Evolutionary conservation across 2,797 vertebrate species (phyloP).

Genomic region (Ibycter americanus): DNA sequence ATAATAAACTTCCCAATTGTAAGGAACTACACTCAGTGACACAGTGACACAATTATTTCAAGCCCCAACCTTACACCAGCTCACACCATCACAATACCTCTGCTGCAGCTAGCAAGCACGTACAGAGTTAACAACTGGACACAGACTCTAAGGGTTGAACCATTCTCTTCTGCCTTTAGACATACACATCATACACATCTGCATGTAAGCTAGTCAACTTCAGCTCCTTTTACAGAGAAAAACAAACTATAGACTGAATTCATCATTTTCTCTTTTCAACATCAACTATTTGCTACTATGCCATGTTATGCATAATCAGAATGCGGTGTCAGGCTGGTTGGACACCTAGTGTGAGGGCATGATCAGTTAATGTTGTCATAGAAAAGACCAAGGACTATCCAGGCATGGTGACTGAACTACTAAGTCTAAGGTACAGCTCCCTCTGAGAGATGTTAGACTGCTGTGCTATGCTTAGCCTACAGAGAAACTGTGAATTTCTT

Average conservation of each 20-base stretch:
- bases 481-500: background rate
- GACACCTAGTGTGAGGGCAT: background rate
- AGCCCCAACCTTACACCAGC: background rate
- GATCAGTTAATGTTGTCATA: background rate
- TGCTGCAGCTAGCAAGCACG: background rate
- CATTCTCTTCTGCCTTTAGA: background rate
- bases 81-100: background rate
- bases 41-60: background rate
- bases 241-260: background rate
- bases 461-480: background rate
- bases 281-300: background rate
- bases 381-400: background rate
- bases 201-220: background rate
- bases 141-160: background rate
- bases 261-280: background rate
- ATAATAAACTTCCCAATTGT: background rate
- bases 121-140: background rate
- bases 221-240: background rate
- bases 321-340: background rate
- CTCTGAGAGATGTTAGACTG: background rate
- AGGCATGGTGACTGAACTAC: background rate
- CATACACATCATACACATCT: rapidly evolving
- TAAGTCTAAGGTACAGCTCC: background rate
- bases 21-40: background rate
- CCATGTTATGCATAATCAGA: background rate